Conservation (phyloP, 2,113 vertebrate species). For the Lichenostomus cassidix region DNA sequence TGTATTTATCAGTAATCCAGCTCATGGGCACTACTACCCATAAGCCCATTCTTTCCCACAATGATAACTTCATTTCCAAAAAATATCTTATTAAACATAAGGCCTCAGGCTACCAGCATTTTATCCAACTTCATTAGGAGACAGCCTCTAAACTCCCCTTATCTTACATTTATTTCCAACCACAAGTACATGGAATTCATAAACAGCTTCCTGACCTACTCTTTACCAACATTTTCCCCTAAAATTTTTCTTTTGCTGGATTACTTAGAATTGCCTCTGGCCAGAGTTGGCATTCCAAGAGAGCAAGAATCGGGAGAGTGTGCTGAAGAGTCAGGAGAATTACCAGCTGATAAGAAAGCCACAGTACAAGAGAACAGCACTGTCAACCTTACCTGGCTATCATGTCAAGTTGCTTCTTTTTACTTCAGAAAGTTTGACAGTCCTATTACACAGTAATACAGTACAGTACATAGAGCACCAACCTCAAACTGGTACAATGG, state of each 20-base stretch:
- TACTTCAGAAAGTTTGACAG: background rate
- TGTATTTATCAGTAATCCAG: background rate
- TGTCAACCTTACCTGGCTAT: background rate
- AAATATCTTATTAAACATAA: background rate
- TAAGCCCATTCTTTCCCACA: background rate
- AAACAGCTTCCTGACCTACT: background rate
- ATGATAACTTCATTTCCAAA: background rate
- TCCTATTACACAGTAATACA: background rate
- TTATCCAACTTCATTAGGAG: background rate
- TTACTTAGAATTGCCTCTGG: background rate
- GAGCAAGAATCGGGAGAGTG: background rate
- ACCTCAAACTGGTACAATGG: background rate
- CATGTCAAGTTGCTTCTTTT: background rate
- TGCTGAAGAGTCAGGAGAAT: background rate
- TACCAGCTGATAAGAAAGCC: background rate
- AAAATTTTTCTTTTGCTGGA: background rate
- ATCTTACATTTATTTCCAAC: background rate
- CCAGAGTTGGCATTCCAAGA: background rate
- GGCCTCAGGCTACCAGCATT: background rate
- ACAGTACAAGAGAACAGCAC: background rate
- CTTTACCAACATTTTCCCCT: background rate
- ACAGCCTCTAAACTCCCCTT: background rate
- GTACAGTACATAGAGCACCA: background rate
- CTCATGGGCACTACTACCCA: background rate
- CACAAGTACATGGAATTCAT: background rate